A percentile compares a stretch with the other conserved stretches of the same genome.
These are phyloP conservation scores for Osmerus mordax DNA, from an alignment of 2,113 vertebrate genomes.

Conservation along the genomic window DNA sequence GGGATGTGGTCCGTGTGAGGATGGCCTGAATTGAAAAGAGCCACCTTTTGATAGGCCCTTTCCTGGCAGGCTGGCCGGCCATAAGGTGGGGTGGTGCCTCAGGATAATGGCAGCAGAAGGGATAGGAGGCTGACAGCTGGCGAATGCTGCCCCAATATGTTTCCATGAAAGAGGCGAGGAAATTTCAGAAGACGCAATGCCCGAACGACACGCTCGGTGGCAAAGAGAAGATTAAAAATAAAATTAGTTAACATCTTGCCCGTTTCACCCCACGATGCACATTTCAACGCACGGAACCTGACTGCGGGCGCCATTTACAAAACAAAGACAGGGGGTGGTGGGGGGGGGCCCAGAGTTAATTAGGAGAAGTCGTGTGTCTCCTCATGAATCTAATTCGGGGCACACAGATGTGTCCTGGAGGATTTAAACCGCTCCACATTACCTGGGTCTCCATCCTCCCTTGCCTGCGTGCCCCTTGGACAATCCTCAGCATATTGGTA, in stretches of 20 bases:
- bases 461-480: conserved; percentile 23
- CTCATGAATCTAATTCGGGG: conserved; percentile 63
- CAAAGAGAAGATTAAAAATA: conserved; percentile 89
- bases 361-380: conserved; percentile 69
- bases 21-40: conserved; percentile 67
- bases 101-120: conserved; percentile 99
- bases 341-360: conserved; percentile 64
- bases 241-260: conserved; percentile 87
- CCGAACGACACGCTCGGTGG: conserved; percentile 88
- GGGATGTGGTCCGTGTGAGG: conserved; percentile 34
- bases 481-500: conserved; percentile 59
- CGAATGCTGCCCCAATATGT: conserved; percentile 98
- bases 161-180: conserved; percentile 98
- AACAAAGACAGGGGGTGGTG: conserved; percentile 35
- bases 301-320: conserved; percentile 50
- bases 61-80: conserved; percentile 86
- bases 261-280: conserved; percentile 80
- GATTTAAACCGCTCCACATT: conserved; percentile 53
- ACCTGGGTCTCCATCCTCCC: conserved; percentile 10
- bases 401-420: conserved; percentile 74
- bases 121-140: conserved; percentile 98
- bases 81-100: conserved; percentile 97
- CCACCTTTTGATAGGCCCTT: conserved; percentile 67
- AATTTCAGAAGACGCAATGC: conserved; percentile 90
- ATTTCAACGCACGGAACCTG: conserved; percentile 60